Base-by-base conservation (phyloP, 2,113 vertebrate genomes). In the Plotosus lineatus region DNA sequence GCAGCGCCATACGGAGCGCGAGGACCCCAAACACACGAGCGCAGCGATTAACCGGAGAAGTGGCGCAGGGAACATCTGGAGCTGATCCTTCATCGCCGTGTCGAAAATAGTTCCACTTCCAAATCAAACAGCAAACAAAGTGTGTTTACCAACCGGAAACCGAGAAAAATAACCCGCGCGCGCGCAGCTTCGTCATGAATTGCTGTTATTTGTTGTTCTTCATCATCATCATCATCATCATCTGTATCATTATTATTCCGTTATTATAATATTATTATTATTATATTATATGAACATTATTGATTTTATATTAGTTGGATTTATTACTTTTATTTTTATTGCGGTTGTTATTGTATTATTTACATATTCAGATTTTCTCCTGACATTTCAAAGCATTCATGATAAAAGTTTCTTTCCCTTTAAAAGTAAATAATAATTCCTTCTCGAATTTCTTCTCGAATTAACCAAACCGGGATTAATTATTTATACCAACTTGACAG, bases 11-110 rank as follows among this genome's bases (percentile, higher is more conserved):
- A 42, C 23, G 56, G 71, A 33, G 17, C 2, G 42, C 55, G 76
- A 78, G 73, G 73, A 58, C 12, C 46, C 17, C 69, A 33, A 48
- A 50, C 33, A 72, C 21, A 50, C 46, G 6, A 75, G 36, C 50
- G 1, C 4, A 42, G 53, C 73, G 9, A 40, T 75, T 75, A 8
- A 58, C 50, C 26, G 46, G 42, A 48, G 15, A 31, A 76, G n/a
- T 44, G 73, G 42, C 60, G 38, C 38, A 12, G 28, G 19, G 4
- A 36, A 2, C 31, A 36, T 48, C 2, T 51, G 28, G 33, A 6
- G 46, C 26, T 50, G 8, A 46, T 46, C 14, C 50, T 36, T 19
- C 12, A 72, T 33, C 48, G 12, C 8, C 46, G 21, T 50, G 31
- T 33, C 3, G 2, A 46, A 3, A 19, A 31, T 48, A 42, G 17